Percentiles rank a stretch among this genome's conserved stretches.
Evolutionary conservation across 2,888 invertebrate genomes (phyloP).

Genomic region (Tubulanus polymorphus): DNA sequence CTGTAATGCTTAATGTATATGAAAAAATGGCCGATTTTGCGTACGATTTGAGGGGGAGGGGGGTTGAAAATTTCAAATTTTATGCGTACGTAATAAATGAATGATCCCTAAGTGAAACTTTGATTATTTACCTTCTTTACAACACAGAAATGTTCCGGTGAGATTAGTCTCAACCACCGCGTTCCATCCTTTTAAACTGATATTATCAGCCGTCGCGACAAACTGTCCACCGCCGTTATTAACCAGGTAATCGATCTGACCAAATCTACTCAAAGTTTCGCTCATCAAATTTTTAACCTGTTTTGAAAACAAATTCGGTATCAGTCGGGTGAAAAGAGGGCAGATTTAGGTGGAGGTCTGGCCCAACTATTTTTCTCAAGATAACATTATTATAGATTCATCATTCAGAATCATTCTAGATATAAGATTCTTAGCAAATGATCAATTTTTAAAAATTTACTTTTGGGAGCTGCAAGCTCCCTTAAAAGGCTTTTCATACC

Average conservation of each 20-base stretch:
- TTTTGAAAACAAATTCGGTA: constrained; percentile 3
- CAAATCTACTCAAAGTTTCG: constrained; percentile 47
- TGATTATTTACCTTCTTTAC: constrained; percentile 52
- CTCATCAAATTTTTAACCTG: constrained; percentile 47
- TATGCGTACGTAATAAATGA: background rate
- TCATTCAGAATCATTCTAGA: too few species aligned
- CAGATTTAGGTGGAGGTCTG: background rate
- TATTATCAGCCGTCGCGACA: constrained; percentile 47
- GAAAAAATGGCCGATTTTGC: too few species aligned
- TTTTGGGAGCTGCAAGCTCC: too few species aligned
- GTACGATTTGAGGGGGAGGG: too few species aligned
- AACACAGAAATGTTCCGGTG: constrained; percentile 57
- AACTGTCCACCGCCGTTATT: constrained; percentile 60
- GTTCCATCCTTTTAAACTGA: constrained; percentile 56
- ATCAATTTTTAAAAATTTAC: too few species aligned
- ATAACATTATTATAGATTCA: too few species aligned
- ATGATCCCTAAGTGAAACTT: background rate
- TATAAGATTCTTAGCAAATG: too few species aligned
- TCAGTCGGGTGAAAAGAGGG: background rate
- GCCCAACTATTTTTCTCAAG: too few species aligned
- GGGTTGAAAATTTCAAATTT: too few species aligned
- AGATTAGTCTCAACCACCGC: constrained; percentile 58
- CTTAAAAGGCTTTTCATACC: background rate
- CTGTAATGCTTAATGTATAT: too few species aligned
- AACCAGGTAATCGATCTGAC: constrained; percentile 55